phyloP scores from a whole-genome alignment of 2,113 vertebrate species.

The Polypterus bichir region DNA sequence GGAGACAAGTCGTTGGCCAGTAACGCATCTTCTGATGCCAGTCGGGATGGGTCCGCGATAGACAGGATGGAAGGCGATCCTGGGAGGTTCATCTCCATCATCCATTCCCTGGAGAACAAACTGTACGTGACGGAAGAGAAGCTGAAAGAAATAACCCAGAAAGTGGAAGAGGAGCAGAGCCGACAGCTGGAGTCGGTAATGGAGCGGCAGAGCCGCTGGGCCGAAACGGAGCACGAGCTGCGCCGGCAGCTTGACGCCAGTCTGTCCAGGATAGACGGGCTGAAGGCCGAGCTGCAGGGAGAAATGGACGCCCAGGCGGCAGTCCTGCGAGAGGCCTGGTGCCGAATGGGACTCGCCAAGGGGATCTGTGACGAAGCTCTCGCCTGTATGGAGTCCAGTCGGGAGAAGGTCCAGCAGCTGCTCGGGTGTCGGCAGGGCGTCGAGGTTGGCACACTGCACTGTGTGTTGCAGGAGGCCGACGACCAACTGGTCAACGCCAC shows the following conservation, averaged over 20 bases:
- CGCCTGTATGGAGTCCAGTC: constrained; percentile 64
- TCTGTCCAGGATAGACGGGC: constrained; percentile 46
- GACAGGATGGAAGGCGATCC: constrained; percentile 58
- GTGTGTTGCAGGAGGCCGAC: constrained; percentile 58
- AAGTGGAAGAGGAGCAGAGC: constrained; percentile 59
- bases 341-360: constrained; percentile 36
- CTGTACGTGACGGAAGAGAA: constrained; percentile 79
- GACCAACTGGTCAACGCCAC: constrained; percentile 51
- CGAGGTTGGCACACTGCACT: constrained; percentile 35
- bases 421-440: constrained; percentile 39
- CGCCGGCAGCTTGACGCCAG: constrained; percentile 60
- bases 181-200: constrained; percentile 47
- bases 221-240: constrained; percentile 44
- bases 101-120: constrained; percentile 77
- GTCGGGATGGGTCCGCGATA: constrained; percentile 48
- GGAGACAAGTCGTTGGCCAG: constrained; percentile 50
- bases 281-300: constrained; percentile 50
- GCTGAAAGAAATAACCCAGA: constrained; percentile 69
- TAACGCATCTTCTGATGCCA: constrained; percentile 50
- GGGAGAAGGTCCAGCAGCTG: constrained; percentile 56
- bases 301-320: constrained; percentile 36
- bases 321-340: constrained; percentile 26
- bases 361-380: constrained; percentile 60
- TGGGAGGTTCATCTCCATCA: constrained; percentile 79
- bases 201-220: constrained; percentile 48